Conservation (phyloP, 2,797 vertebrate genomes). For the Mus spretus region DNA sequence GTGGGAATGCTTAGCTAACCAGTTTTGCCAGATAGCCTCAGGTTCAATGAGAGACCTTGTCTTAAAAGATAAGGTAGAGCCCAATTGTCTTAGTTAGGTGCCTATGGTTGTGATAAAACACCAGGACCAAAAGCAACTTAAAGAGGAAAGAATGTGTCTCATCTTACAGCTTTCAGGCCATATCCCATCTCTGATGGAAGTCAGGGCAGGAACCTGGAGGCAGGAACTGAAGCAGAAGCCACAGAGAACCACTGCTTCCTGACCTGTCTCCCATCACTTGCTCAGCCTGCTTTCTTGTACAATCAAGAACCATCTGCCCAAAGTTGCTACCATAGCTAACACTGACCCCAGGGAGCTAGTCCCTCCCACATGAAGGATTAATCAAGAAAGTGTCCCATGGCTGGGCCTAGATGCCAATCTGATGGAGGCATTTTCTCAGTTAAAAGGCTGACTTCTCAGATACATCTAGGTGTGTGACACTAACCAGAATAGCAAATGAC, state of each 20-base stretch:
- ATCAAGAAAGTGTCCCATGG: neutral
- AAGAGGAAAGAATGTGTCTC: neutral
- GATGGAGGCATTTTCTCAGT: neutral
- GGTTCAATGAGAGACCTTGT: neutral
- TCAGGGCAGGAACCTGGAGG: neutral
- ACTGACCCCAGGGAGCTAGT: neutral
- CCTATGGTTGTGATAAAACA: neutral
- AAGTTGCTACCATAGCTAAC: neutral
- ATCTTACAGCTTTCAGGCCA: neutral
- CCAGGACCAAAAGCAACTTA: neutral
- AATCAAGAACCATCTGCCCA: neutral
- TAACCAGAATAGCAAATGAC: neutral
- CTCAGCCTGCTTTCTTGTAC: neutral
- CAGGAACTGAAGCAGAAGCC: neutral
- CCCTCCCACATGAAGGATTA: neutral
- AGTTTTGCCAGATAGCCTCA: neutral
- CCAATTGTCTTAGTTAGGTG: neutral
- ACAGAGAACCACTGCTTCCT: neutral
- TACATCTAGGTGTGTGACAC: neutral
- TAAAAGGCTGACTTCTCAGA: neutral
- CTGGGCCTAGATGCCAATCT: neutral
- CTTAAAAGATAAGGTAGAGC: neutral
- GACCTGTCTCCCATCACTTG: neutral
- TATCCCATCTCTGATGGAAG: neutral
- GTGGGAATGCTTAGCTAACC: neutral